Evolutionary conservation across 2,888 invertebrate species (phyloP), one percentile per base, ranked within the genome.

Genomic region (Chloroclysta siterata): DNA sequence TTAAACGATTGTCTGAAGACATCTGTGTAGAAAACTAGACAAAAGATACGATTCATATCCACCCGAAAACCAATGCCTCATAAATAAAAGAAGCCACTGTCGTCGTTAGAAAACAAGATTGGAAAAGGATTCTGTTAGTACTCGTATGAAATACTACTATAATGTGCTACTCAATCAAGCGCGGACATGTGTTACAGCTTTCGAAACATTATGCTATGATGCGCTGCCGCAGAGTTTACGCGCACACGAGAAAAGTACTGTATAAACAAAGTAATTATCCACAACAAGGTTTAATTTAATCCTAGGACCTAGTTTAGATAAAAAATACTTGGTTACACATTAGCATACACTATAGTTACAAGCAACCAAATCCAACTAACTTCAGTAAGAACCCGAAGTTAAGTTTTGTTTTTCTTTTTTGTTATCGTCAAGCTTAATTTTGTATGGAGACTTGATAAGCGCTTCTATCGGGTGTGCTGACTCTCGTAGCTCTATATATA

Each of bases 91-190:
- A n/a, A 55, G 17, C 36, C n/a, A n/a, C n/a, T n/a, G n/a, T 0
- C 10, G 44, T 53, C 14, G 42, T 29, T 60, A 53, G 14, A 33
- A 55, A 28, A 55, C 52, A 39, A 56, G 17, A 51, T 36, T 28
- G 36, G 36, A 61, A 56, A 46, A 61, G 52, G 52, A 61, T 56
- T 47, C 22, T 8, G n/a, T n/a, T n/a, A n/a, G 5, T 44, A 56
- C 51, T 29, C 57, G 55, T 11, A 60, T 55, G 53, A 59, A 46
- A 51, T 17, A 51, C 55, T 65, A 71, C n/a, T n/a, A n/a, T n/a
- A n/a, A n/a, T n/a, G 71, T 68, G 65, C 48, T 60, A 69, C 56
- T 69, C 75, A 66, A 80, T 80, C 68, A 73, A 75, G 74, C 78
- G 73, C 77, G 48, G 36, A 65, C 63, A 58, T 68, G 66, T 59